A percentile compares a stretch with the other conserved stretches of the same genome.
These are phyloP conservation scores for Drosophila kuntzei DNA, from an alignment of 2,888 invertebrate genomes.

Conservation along the genomic window DNA sequence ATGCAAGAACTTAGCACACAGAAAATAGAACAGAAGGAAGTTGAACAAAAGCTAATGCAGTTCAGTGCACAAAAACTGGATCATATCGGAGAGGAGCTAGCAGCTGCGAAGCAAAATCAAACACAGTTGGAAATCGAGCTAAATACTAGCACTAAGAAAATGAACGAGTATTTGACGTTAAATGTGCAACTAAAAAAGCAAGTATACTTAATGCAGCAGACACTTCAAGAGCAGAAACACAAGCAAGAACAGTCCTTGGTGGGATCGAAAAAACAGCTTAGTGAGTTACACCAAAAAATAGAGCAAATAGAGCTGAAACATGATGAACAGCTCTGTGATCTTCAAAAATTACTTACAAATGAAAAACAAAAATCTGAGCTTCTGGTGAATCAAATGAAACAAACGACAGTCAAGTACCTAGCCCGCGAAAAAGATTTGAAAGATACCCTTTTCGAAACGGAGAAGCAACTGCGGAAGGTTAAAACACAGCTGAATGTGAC, in stretches of 20 bases:
- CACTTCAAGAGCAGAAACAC: background rate
- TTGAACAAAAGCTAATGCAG: background rate
- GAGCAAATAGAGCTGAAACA: slow-evolving; percentile 12
- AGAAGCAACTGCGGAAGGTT: slow-evolving; percentile 20
- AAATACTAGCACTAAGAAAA: background rate
- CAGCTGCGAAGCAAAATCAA: background rate
- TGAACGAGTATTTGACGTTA: background rate
- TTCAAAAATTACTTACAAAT: background rate
- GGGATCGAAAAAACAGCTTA: background rate
- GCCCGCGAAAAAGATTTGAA: background rate
- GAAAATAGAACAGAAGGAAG: background rate
- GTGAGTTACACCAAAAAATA: slow-evolving; percentile 24
- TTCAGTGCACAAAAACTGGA: background rate
- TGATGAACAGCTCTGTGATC: background rate
- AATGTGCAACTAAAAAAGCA: background rate
- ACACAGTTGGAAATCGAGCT: background rate
- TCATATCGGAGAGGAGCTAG: background rate
- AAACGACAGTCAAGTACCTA: background rate
- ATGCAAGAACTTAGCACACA: background rate
- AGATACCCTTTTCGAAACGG: background rate
- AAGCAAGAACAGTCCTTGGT: background rate
- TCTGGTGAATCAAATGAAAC: slow-evolving; percentile 2
- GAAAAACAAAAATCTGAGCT: background rate
- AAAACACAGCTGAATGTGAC: slow-evolving; percentile 23
- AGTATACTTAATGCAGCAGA: background rate